Evolutionary conservation across 2,888 invertebrate species (phyloP).

Genomic region (Gymnosoma rotundatum): DNA sequence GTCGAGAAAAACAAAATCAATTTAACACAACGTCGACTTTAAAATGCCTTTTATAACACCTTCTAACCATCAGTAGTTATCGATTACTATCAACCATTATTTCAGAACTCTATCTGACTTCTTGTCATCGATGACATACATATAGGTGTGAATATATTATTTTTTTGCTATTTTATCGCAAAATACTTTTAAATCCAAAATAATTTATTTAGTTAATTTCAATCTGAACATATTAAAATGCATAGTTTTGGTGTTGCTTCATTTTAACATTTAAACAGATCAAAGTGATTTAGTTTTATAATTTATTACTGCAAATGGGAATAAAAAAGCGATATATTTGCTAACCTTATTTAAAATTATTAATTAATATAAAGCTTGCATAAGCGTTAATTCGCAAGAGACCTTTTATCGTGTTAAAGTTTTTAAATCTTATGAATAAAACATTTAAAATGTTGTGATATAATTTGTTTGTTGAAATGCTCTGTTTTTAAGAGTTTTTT

Average conservation of each 20-base stretch:
- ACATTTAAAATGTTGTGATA: constrained; percentile 25
- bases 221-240: neutral
- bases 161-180: too few species aligned
- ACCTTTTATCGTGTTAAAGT: neutral
- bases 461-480: constrained; percentile 31
- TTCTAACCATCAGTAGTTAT: too few species aligned
- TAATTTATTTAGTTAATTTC: neutral
- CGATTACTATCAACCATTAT: too few species aligned
- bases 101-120: too few species aligned
- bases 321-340: neutral
- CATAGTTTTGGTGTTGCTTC: neutral
- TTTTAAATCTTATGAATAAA: constrained; percentile 4
- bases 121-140: too few species aligned
- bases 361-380: constrained; percentile 19
- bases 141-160: too few species aligned
- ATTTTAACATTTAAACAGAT: neutral
- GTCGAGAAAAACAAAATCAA: too few species aligned
- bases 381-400: neutral
- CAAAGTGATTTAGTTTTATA: constrained; percentile 4
- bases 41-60: too few species aligned
- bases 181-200: too few species aligned
- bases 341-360: constrained; percentile 26
- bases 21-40: too few species aligned
- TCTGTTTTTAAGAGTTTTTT: constrained; percentile 1
- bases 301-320: constrained; percentile 15